Percentiles rank a stretch among this genome's conserved stretches.
Conservation (phyloP, 2,113 vertebrate genomes). For the Micronisus gabar region DNA sequence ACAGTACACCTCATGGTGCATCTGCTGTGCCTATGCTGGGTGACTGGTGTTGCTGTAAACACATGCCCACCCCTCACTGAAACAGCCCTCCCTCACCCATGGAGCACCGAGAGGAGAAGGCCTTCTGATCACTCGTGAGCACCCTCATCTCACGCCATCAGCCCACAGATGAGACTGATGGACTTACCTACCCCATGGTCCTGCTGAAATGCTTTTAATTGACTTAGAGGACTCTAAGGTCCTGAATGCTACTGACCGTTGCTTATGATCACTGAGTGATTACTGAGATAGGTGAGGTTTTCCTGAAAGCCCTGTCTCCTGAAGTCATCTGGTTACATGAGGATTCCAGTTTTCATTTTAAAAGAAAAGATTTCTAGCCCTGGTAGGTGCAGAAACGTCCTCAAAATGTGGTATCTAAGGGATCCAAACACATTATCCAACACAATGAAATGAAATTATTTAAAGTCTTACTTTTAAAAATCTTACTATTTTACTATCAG, state of each 20-base stretch:
- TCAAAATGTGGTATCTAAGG: neutral
- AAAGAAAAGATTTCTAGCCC: neutral
- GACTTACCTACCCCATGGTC: neutral
- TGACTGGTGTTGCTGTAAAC: neutral
- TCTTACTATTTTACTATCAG: neutral
- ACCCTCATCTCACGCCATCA: neutral
- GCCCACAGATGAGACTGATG: neutral
- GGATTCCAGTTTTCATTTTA: neutral
- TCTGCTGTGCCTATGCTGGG: neutral
- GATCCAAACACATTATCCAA: neutral
- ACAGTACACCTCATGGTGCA: fast-evolving
- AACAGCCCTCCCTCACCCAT: neutral
- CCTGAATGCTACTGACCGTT: neutral
- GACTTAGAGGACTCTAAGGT: neutral
- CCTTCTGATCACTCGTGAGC: neutral
- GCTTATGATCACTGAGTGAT: neutral
- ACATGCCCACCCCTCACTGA: neutral
- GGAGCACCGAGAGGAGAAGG: neutral
- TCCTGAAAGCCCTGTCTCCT: neutral
- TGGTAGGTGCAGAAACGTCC: neutral
- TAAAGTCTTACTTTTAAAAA: neutral
- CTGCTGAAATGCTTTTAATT: neutral
- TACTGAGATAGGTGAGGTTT: neutral
- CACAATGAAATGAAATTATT: neutral
- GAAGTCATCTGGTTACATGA: neutral